Base-by-base conservation (phyloP, 1,140 invertebrate species). In the Conopomorpha cramerella region DNA sequence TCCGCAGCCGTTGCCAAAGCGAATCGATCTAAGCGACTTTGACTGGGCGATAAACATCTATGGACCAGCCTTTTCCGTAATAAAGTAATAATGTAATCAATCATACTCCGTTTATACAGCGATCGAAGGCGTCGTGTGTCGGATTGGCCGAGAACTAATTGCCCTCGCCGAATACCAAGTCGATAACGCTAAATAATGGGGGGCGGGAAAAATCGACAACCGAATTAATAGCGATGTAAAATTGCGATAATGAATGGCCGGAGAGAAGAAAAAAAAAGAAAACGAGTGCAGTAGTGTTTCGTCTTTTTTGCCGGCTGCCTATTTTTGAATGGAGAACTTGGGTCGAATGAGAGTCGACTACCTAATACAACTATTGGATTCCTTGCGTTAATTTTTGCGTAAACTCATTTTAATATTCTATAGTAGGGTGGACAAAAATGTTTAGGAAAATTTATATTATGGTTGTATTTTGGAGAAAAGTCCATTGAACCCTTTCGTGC, bases 71-170 rank as follows among this genome's bases (percentile, higher is more conserved):
- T 39, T 17, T 55, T 51, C 46, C 43, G 51, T 64, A 68, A 70
- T 70, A 62, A 66, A 47, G 51, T 52, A 55, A 62, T 56, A 56
- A 46, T 55, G 47, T 42, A 55, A 73, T 73, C 62, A 66, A 73
- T 73, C 68, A 73, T 66, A 56, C 57, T 59, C 50, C 41, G 41
- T 32, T n/a, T n/a, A n/a, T n/a, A n/a, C 13, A 16, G 16, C 26
- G 33, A 33, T 34, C 39, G 29, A n/a, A n/a, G 19, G 33, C 45
- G 26, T 35, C 45, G 48, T 39, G 32, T 45, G 59, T 55, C 56
- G 43, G 27, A 23, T 23, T 10, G 19, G 10, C 10, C 10, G 4
- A 43, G 46, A 51, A 46, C 55, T 66, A 72, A 68, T 68, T 63
- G 54, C 63, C 50, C 45, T n/a, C n/a, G n/a, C n/a, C n/a, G n/a